Conservation (phyloP, 1,140 invertebrate species). For the Bombyx mandarina region DNA sequence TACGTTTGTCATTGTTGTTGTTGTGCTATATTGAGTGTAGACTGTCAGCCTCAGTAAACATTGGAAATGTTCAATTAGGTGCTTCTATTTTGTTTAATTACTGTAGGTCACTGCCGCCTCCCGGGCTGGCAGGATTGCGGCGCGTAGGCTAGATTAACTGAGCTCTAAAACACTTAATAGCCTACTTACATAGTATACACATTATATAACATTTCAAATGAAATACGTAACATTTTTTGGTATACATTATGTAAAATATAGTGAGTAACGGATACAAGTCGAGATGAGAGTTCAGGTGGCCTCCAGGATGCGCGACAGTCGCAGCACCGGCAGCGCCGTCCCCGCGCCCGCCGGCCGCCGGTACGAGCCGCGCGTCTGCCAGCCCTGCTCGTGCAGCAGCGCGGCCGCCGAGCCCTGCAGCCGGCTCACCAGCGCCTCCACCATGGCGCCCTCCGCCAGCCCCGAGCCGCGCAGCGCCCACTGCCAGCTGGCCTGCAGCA, state of each 20-base stretch:
- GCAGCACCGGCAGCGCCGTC: constrained; percentile 31
- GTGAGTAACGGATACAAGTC: background rate
- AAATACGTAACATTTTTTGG: background rate
- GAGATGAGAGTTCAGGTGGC: constrained; percentile 10
- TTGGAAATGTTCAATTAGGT: too few relatives aligned
- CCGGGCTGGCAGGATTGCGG: too few relatives aligned
- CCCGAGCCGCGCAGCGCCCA: constrained; percentile 15
- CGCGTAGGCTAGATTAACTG: too few relatives aligned
- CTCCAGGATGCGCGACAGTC: constrained; percentile 22
- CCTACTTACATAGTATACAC: too few relatives aligned
- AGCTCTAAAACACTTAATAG: too few relatives aligned
- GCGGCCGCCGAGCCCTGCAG: background rate
- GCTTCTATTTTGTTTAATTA: too few relatives aligned
- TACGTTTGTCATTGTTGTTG: too few relatives aligned
- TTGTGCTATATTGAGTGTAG: too few relatives aligned
- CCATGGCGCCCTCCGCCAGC: background rate
- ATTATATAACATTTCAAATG: background rate
- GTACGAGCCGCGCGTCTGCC: constrained; percentile 30
- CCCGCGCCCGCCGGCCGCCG: constrained; percentile 30
- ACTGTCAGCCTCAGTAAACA: too few relatives aligned
- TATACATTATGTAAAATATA: background rate
- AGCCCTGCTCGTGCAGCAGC: constrained; percentile 15
- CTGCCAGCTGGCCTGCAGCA: constrained; percentile 11
- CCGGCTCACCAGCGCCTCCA: background rate
- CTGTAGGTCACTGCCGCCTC: too few relatives aligned